Evolutionary conservation across 2,797 vertebrate species (phyloP).

Genomic region (Nannoperca australis): DNA sequence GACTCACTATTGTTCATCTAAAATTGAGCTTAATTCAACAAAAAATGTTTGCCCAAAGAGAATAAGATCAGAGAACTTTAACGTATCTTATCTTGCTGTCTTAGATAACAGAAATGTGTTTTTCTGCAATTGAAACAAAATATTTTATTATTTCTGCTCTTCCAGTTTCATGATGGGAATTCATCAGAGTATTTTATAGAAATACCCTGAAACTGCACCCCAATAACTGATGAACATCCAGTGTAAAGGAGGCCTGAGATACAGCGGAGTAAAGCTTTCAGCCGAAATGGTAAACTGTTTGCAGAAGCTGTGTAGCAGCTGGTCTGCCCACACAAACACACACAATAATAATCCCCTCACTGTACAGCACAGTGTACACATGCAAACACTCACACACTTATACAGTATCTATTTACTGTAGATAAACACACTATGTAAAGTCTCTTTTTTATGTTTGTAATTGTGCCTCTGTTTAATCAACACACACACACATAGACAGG

Average conservation of each 20-base stretch:
- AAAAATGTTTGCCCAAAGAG: background rate
- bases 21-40: background rate
- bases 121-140: background rate
- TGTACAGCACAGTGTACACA: constrained; percentile 21
- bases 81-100: background rate
- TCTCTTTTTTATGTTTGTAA: constrained; percentile 3
- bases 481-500: background rate
- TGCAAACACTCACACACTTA: constrained; percentile 19
- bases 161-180: constrained; percentile 5
- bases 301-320: constrained; percentile 60
- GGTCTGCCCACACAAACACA: constrained; percentile 51
- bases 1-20: background rate
- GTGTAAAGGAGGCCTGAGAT: constrained; percentile 21
- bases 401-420: constrained; percentile 4
- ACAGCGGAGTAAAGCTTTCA: constrained; percentile 43
- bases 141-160: background rate
- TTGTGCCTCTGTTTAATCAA: constrained; percentile 22
- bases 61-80: background rate
- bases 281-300: constrained; percentile 52
- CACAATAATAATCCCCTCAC: constrained; percentile 18
- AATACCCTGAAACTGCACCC: background rate
- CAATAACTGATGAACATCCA: background rate
- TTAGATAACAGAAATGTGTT: background rate
- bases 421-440: constrained; percentile 1
- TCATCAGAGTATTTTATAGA: background rate